phyloP scores from a whole-genome alignment of 2,797 vertebrate species.

The Hypotaenidia philippensis region DNA sequence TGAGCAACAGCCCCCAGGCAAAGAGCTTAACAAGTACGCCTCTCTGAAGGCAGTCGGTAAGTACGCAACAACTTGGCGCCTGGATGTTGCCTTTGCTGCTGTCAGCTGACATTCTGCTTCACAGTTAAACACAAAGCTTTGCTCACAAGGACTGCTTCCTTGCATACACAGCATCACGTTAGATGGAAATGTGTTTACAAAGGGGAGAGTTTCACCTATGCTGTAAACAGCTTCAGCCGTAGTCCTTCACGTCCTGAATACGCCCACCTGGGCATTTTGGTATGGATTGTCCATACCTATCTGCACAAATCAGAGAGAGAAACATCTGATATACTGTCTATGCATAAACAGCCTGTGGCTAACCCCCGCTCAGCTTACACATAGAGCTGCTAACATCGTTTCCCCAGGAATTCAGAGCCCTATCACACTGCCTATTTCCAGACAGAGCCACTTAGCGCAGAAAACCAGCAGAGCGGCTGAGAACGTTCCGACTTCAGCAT shows the following conservation, averaged over 20 bases:
- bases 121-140: neutral
- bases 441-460: neutral
- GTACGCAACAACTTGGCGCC: conserved; percentile 25
- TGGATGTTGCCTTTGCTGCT: neutral
- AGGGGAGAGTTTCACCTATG: neutral
- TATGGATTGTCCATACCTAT: neutral
- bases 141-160: neutral
- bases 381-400: neutral
- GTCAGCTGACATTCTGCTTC: conserved; percentile 6
- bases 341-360: neutral
- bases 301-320: neutral
- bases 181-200: neutral
- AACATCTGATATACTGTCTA: neutral
- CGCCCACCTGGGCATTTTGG: neutral
- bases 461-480: neutral
- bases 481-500: neutral
- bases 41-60: conserved; percentile 98
- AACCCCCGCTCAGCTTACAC: neutral
- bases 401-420: neutral
- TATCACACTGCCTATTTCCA: neutral
- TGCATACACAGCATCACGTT: rapidly evolving
- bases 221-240: neutral
- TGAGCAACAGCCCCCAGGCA: conserved; percentile 92
- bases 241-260: neutral
- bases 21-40: conserved; percentile 96